Conservation (phyloP, 2,113 vertebrate genomes). For the Odocoileus hemionus region DNA sequence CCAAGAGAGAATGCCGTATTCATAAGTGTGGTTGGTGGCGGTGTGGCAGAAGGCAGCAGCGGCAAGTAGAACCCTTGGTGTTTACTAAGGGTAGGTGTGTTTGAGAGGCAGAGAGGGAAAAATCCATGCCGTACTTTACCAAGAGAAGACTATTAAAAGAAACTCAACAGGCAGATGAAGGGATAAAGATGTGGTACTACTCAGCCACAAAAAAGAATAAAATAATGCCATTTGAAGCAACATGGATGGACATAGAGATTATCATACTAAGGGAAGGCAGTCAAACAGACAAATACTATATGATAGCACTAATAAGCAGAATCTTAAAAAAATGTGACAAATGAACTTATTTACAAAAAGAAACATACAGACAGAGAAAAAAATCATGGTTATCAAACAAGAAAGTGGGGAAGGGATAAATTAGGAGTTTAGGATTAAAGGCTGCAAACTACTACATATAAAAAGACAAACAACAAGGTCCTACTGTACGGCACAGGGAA, state of each 20-base stretch:
- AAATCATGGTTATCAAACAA: background rate
- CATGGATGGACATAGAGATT: background rate
- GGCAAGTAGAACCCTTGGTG: fast-evolving
- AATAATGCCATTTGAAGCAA: background rate
- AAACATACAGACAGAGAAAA: background rate
- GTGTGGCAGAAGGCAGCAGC: background rate
- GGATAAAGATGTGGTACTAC: background rate
- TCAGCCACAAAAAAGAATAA: background rate
- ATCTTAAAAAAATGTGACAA: background rate
- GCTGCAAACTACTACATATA: background rate
- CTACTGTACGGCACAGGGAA: background rate
- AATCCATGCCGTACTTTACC: background rate
- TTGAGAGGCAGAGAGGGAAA: background rate
- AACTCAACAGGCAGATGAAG: background rate
- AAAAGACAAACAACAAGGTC: background rate
- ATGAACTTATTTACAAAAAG: background rate
- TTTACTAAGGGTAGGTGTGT: background rate
- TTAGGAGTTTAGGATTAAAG: background rate
- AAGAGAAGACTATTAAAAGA: background rate
- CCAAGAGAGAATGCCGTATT: background rate
- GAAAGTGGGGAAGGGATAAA: background rate
- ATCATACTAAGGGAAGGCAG: background rate
- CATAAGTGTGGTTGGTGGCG: background rate
- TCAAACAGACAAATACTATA: background rate
- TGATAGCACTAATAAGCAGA: background rate